Base-by-base conservation (phyloP, 2,888 invertebrate genomes). In the Boloria selene region DNA sequence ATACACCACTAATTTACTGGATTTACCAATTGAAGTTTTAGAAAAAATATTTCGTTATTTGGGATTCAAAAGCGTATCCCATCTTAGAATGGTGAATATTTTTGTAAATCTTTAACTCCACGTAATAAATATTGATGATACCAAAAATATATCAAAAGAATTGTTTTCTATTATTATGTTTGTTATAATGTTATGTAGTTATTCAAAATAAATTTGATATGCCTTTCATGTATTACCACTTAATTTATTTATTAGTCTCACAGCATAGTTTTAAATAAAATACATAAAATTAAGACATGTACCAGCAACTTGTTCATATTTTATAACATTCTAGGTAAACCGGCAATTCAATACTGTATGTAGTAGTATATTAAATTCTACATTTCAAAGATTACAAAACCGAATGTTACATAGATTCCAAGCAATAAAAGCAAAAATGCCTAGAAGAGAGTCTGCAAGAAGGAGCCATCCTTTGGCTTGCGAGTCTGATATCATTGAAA, bases 401-500 rank as follows among this genome's bases (percentile, higher is more conserved):
- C 96, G 96, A 82, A 97, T 98, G 94, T 92, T 96, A 65, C 94
- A 95, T 82, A 94, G 97, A 79, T 97, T 97, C 86, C 97, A 97
- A 87, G 93, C 94, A 56, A 97, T 98, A 72, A 98, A 98, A 87
- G 94, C 96, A 42, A 96, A 97, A 90, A 97, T 98, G 96, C 98
- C 98, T 4, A 93, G 98, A 55, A 92, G 97, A 69, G 98, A 98
- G 84, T 98, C 98, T 1, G 98, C 98, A 6, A 94, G 98, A 52
- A 94, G 98, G 44, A 97, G 96, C 84, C 98, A 98, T 86, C 96
- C 96, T 0, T 90, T 98, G 75, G 97, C 98, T 26, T 96, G 97
- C 80, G 98, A 98, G 89, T 97, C 96, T 49, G 98, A 98, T 86
- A 98, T 98, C 55, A 95, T 98, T 79, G 98, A 98, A 87, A 98